Base-by-base conservation (phyloP, 2,888 invertebrate species). In the Morinoia aosen region DNA sequence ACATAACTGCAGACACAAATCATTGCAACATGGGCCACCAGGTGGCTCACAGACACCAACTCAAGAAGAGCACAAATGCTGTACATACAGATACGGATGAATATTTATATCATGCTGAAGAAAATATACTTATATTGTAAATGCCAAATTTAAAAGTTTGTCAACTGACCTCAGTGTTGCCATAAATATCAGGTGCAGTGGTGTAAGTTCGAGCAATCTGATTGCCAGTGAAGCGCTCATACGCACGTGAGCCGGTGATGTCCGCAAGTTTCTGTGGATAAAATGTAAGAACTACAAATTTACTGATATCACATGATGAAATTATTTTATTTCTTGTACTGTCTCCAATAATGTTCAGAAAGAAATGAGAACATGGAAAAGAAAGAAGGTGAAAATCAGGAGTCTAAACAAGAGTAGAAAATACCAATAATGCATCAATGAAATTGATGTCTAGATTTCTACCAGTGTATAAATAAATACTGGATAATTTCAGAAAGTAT, bases 181-280 rank as follows among this genome's bases (percentile, higher is more conserved):
- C 98, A 97, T 98, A 99, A 0, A 98, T 98, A 96, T 98, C 98
- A 25, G 98, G 98, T 97, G 98, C 98, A 0, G 98, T 98, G 97
- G 98, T 98, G 97, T 98, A 98, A 97, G 99, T 98, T 98, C 99
- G 99, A 76, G 98, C 98, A 97, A 99, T 99, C 97, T 99, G 99
- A 7, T 98, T 98, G 7, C 99, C 99, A 0, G 99, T 99, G 97
- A 99, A 99, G 95, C 99, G 98, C 97, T 99, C 99, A 97, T 98
- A 99, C 0, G 98, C 99, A 96, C 98, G 97, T 0, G 99, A 99
- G 0, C 99, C 99, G 12, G 99, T 99, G 95, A 98, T 98, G 97
- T 98, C 98, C 0, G 98, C 98, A 95, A 99, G 97, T 97, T 98
- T 98, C 98, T 98, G 97, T 10, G 16, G 57, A 93, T 10, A 76